Percentiles rank a stretch among this genome's conserved stretches.
Conservation (phyloP, 2,797 vertebrate species). For the Dryobates pubescens region DNA sequence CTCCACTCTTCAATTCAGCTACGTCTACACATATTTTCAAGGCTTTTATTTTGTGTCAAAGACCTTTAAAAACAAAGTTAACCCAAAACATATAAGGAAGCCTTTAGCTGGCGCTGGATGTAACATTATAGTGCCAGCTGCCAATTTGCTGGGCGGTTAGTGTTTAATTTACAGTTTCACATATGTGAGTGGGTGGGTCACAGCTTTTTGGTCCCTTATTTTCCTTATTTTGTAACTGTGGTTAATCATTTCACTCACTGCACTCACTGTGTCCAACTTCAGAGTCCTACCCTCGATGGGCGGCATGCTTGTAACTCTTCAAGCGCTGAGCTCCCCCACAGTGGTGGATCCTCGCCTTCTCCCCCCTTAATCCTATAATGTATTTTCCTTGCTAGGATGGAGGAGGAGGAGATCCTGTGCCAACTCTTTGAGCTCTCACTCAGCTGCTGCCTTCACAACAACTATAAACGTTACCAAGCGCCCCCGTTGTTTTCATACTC, state of each 20-base stretch:
- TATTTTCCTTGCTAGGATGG: slow-evolving; percentile 55
- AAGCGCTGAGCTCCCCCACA: neutral
- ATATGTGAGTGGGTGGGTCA: slow-evolving; percentile 65
- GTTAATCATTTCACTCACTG: slow-evolving; percentile 19
- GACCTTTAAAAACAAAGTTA: slow-evolving; percentile 49
- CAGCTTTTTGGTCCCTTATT: slow-evolving; percentile 60
- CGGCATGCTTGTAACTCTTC: neutral
- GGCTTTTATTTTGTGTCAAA: slow-evolving; percentile 49
- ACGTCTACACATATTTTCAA: slow-evolving; percentile 50
- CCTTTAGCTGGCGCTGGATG: slow-evolving; percentile 50
- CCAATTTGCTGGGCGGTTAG: slow-evolving; percentile 68
- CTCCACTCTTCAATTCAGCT: neutral
- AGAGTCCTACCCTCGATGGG: neutral
- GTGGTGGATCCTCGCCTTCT: neutral
- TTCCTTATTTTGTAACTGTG: slow-evolving; percentile 59
- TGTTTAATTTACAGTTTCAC: slow-evolving; percentile 73
- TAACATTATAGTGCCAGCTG: slow-evolving; percentile 32
- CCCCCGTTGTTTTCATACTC: slow-evolving; percentile 58
- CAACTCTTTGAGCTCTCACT: slow-evolving; percentile 60
- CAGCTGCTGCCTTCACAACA: slow-evolving; percentile 53
- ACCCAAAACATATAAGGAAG: slow-evolving; percentile 30
- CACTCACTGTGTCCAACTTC: slow-evolving; percentile 1
- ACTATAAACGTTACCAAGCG: slow-evolving; percentile 56
- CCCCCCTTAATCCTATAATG: neutral
- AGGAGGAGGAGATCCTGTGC: slow-evolving; percentile 37